Evolutionary conservation across 2,888 invertebrate species (phyloP).

Genomic region (Tipula vernalis): DNA sequence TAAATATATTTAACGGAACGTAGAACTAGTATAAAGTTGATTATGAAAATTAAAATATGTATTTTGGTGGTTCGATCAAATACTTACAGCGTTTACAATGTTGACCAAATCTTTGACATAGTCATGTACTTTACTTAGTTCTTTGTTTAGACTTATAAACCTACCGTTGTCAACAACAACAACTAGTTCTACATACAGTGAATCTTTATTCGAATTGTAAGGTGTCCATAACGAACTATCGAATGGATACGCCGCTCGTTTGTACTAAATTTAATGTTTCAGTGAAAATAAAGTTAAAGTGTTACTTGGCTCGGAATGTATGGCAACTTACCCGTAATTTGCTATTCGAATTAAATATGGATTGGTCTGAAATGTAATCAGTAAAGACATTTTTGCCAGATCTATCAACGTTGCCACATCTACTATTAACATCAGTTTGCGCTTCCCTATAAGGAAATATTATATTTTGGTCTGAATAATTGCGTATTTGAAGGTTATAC

Average conservation of each 20-base stretch:
- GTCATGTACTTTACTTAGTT: slow-evolving; percentile 57
- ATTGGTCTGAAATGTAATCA: neutral
- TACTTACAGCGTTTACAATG: slow-evolving; percentile 84
- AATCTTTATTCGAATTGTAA: slow-evolving; percentile 72
- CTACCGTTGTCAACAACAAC: slow-evolving; percentile 83
- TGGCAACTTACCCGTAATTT: neutral
- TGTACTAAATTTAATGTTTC: slow-evolving; percentile 40
- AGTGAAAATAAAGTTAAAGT: neutral
- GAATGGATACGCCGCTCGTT: slow-evolving; percentile 42
- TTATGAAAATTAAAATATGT: neutral
- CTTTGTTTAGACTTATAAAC: slow-evolving; percentile 66
- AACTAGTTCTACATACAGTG: slow-evolving; percentile 80
- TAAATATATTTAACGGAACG: slow-evolving; percentile 86
- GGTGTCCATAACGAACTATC: slow-evolving; percentile 59
- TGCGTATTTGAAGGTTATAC: slow-evolving; percentile 12
- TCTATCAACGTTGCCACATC: neutral
- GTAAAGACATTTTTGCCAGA: neutral
- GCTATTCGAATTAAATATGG: neutral
- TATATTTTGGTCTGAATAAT: neutral
- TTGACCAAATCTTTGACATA: slow-evolving; percentile 90
- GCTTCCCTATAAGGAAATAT: neutral
- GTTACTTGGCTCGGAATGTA: neutral
- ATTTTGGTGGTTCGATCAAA: neutral
- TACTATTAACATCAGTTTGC: neutral
- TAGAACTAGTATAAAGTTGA: slow-evolving; percentile 59